Evolutionary conservation across 2,113 vertebrate genomes (phyloP).

Genomic region (Tricholaema leucomelas): DNA sequence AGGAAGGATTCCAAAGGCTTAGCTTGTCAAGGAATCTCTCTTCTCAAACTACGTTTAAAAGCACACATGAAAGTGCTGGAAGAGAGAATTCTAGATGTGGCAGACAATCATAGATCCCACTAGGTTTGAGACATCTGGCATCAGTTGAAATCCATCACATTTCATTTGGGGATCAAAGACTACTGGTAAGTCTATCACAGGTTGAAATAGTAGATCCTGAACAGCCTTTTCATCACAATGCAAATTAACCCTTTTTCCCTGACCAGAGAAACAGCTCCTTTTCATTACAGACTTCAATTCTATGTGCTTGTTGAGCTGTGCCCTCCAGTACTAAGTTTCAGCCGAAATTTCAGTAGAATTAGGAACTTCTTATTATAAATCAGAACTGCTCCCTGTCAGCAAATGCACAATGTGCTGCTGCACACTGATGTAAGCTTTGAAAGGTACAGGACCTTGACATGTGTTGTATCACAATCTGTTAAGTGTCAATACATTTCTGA

Average conservation of each 20-base stretch:
- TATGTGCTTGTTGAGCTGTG: background rate
- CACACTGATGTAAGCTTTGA: background rate
- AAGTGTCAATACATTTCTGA: background rate
- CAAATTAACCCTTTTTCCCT: constrained; percentile 58
- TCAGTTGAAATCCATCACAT: constrained; percentile 79
- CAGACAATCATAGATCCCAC: constrained; percentile 74
- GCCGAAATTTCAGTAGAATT: background rate
- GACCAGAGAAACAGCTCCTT: constrained; percentile 53
- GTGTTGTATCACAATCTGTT: background rate
- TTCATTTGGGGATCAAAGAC: constrained; percentile 78
- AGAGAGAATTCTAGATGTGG: constrained; percentile 69
- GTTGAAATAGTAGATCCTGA: constrained; percentile 65
- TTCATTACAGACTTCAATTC: constrained; percentile 18
- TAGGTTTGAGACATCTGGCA: constrained; percentile 79
- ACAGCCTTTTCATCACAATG: constrained; percentile 59
- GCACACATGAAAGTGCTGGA: constrained; percentile 73
- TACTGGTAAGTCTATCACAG: constrained; percentile 61
- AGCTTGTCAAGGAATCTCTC: constrained; percentile 71
- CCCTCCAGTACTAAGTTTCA: background rate
- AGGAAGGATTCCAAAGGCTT: constrained; percentile 64
- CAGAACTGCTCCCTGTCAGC: background rate
- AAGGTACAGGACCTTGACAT: background rate
- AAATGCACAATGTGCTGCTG: background rate
- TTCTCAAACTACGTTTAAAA: constrained; percentile 64
- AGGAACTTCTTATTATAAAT: background rate